Evolutionary conservation across 1,140 invertebrate species (phyloP), one percentile per base, ranked within the genome.

Genomic region (Ostrea edulis): DNA sequence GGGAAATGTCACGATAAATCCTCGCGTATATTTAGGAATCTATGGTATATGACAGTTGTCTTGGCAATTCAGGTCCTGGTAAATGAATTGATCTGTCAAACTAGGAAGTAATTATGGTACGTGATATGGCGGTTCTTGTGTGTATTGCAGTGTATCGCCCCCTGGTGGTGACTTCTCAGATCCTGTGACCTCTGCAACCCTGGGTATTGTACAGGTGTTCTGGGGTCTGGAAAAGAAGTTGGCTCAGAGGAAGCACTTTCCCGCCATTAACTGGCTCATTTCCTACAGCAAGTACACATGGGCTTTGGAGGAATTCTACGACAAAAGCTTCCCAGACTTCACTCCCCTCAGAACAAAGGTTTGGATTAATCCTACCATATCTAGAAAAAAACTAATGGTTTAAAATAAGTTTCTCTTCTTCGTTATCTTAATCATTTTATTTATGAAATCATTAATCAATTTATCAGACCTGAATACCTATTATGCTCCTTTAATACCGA

Each of bases 161-260:
- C 99, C 99, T 95, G 99, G 99, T 96, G 99, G 99, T 96, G 99
- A 99, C 95, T 99, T 99, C 96, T 99, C 99, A 54, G 99, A 99
- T 97, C 99, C 99, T 88, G 99, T 99, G 44, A 99, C 99, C 8
- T 98, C 99, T 9, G 99, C 99, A 87, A 99, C 99, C 35, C 96
- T 99, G 83, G 98, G 98, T 97, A 99, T 99, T 95, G 99, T 99
- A 29, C 99, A 99, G 96, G 99, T 99, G 94, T 99, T 99, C 96
- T 99, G 99, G 99, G 99, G 99, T 92, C 96, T 99, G 91, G 99
- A 99, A 95, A 99, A 99, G 95, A 99, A 99, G 95, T 96, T 99
- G 82, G 99, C 99, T 4, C 99, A 99, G 95, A 96, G 99, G 89
- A 99, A 99, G 95, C 99, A 99, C 96, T 99, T 99, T 96, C 99